Evolutionary conservation across 2,797 vertebrate species (phyloP).

Genomic region (Intellagama lesueurii): DNA sequence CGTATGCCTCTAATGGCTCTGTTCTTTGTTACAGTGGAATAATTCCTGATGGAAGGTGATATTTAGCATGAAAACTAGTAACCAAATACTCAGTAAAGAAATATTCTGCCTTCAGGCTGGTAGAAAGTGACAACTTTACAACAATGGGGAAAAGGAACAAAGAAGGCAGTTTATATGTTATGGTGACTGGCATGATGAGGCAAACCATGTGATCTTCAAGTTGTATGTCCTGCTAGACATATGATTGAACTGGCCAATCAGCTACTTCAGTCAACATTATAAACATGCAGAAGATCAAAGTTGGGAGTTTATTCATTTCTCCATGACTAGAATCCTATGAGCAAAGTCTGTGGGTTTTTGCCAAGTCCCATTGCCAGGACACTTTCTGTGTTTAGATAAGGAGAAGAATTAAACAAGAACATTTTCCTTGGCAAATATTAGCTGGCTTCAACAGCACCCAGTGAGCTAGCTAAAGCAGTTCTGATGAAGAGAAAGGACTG

Average conservation of each 20-base stretch:
- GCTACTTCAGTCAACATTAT: not conserved
- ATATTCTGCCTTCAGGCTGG: not conserved
- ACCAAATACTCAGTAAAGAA: not conserved
- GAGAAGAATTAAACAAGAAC: constrained; percentile 73
- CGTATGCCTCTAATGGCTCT: not conserved
- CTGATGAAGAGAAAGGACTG: constrained; percentile 64
- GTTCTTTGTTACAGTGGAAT: not conserved
- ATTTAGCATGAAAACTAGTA: not conserved
- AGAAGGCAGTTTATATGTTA: not conserved
- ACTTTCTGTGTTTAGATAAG: constrained; percentile 69
- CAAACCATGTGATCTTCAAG: not conserved
- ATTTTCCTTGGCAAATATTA: constrained; percentile 75
- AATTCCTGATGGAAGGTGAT: not conserved
- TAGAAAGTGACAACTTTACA: not conserved
- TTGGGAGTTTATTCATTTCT: constrained; percentile 32
- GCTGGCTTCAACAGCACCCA: constrained; percentile 52
- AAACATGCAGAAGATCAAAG: constrained; percentile 10
- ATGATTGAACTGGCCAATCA: not conserved
- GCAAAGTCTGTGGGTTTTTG: constrained; percentile 29
- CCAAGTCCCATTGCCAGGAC: constrained; percentile 69
- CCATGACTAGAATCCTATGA: constrained; percentile 60
- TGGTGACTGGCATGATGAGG: not conserved
- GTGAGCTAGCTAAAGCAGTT: constrained; percentile 62
- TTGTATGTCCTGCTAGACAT: constrained; percentile 25
- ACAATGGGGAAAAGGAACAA: not conserved